Evolutionary conservation across 2,797 vertebrate genomes (phyloP), one percentile per base, ranked within the genome.

Genomic region (Eleutherodactylus coqui): DNA sequence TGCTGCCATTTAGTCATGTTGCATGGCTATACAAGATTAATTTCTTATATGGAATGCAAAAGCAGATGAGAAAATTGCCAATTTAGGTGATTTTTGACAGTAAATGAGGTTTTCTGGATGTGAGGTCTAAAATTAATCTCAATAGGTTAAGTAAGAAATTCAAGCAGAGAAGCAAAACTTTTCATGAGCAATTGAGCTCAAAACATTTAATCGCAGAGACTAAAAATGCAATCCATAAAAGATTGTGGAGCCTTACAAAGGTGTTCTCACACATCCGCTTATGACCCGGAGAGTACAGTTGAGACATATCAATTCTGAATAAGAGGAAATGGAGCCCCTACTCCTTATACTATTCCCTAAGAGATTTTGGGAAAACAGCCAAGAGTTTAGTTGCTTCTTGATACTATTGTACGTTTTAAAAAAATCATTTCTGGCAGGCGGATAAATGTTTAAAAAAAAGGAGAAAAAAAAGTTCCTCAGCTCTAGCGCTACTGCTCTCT

Each of bases 1-100:
- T 73, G 70, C 70, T 73, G 70, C 41, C 70, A 43, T 73, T 7
- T 41, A 70, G 43, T 70, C 36, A 24, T 41, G 70, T 43, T 45
- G 24, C 38, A 73, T 45, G 70, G 21, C 4, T 73, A n/a, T 73
- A 73, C n/a, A 5, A 73, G 70, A 43, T 73, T 45, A 13, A 73
- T 27, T 73, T 73, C 24, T 73, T 73, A n/a, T 5, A 43, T n/a
- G 13, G 24, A 73, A 45, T 45, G 70, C n/a, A 73, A 73, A 27
- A 27, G 36, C 17, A 43, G 70, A 73, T 27, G 19, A 43, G 21
- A 73, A 72, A 73, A 24, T 72, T 72, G 38, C 38, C 69, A 45
- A 43, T 72, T 72, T 4, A 27, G 41, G 70, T 73, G 24, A 73
- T 27, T 73, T 45, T 43, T 73, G 70, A 73, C 70, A 5, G 21